Evolutionary conservation across 2,888 invertebrate genomes (phyloP).

Genomic region (Tenthredo mesomela): DNA sequence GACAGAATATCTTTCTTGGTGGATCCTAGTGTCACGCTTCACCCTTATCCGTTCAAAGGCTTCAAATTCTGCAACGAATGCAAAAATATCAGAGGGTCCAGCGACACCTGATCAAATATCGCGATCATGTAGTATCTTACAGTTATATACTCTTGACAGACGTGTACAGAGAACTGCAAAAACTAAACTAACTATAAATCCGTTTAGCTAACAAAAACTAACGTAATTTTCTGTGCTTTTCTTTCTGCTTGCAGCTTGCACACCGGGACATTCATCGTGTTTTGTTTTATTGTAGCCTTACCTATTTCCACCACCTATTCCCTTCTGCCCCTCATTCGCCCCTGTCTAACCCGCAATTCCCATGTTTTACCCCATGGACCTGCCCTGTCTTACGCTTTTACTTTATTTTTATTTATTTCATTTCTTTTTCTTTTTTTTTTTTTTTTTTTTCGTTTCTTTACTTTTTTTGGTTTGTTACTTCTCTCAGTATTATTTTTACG

Average conservation of each 20-base stretch:
- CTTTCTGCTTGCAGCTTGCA: conserved; percentile 75
- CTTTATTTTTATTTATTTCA: conserved; percentile 58
- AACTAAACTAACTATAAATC: conserved; percentile 45
- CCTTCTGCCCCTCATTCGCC: conserved; percentile 38
- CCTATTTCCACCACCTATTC: conserved; percentile 55
- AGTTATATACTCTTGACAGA: neutral
- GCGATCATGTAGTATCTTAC: neutral
- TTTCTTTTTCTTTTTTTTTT: conserved; percentile 47
- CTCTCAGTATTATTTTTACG: conserved; percentile 37
- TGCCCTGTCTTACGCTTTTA: conserved; percentile 61
- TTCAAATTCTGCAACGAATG: conserved; percentile 19
- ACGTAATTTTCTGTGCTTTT: conserved; percentile 62
- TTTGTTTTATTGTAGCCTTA: conserved; percentile 77
- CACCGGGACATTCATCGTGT: conserved; percentile 78
- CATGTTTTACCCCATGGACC: conserved; percentile 42
- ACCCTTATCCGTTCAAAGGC: conserved; percentile 25
- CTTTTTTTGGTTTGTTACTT: conserved; percentile 52
- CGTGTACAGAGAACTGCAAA: neutral
- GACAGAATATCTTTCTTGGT: conserved; percentile 29
- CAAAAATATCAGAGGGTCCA: neutral
- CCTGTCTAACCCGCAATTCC: conserved; percentile 29
- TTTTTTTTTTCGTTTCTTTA: too few species aligned
- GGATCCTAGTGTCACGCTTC: conserved; percentile 31
- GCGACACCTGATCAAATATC: neutral
- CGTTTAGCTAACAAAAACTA: conserved; percentile 62